Conservation (phyloP, 1,140 invertebrate genomes). For the Vollenhovia emeryi region DNA sequence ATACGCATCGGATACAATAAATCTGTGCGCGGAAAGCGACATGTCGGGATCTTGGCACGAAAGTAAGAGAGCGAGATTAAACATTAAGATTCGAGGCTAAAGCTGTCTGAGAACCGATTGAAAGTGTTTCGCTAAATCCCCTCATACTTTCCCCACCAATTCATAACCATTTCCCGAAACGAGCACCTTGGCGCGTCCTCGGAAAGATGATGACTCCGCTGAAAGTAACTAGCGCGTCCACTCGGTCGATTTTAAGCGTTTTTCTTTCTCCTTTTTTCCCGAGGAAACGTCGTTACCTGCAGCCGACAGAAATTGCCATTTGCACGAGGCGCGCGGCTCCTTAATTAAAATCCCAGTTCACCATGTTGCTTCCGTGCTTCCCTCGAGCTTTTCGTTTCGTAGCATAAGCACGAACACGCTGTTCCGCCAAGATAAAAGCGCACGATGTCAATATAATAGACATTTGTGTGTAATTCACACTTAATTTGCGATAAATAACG, state of each 20-base stretch:
- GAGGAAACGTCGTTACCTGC: slow-evolving; percentile 38
- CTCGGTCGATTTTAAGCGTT: slow-evolving; percentile 27
- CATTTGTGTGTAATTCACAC: slow-evolving; percentile 1
- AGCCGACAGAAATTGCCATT: slow-evolving; percentile 49
- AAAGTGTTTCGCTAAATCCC: neutral
- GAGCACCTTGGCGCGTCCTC: neutral
- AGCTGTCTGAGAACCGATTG: neutral
- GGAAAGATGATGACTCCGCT: slow-evolving; percentile 34
- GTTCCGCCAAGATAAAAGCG: neutral
- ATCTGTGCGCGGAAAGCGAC: neutral
- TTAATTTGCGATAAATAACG: slow-evolving; percentile 3
- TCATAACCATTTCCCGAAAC: neutral
- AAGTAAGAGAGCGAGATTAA: neutral
- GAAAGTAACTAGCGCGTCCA: slow-evolving; percentile 37
- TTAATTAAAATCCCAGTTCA: slow-evolving; percentile 69
- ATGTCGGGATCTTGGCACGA: neutral
- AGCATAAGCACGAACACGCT: slow-evolving; percentile 28
- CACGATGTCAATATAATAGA: slow-evolving; percentile 11
- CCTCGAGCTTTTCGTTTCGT: slow-evolving; percentile 9
- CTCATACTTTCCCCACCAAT: neutral
- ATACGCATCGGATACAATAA: neutral
- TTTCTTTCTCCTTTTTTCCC: slow-evolving; percentile 10
- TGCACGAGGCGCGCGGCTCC: slow-evolving; percentile 38
- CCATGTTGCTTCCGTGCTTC: slow-evolving; percentile 13
- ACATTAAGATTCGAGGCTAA: neutral